Percentiles rank a stretch among this genome's conserved stretches.
Conservation (phyloP, 2,797 vertebrate species). For the Hippoglossus hippoglossus region DNA sequence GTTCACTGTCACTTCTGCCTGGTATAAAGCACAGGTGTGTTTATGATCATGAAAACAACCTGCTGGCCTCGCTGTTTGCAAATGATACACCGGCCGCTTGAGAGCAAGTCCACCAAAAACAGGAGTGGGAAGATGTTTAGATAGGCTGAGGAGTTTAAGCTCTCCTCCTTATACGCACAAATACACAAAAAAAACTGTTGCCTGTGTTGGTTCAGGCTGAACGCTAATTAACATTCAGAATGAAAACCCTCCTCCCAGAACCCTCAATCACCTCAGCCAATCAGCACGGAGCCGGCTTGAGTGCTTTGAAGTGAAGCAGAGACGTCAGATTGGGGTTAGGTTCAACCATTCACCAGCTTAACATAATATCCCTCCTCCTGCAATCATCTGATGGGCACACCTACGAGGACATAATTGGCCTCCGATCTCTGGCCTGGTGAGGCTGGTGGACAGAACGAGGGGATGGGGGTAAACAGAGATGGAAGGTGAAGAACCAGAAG, state of each 20-base stretch:
- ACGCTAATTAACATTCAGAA: constrained; percentile 70
- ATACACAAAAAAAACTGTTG: constrained; percentile 43
- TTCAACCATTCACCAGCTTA: constrained; percentile 78
- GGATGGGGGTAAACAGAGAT: constrained; percentile 28
- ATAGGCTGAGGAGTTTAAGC: constrained; percentile 44
- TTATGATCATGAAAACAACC: constrained; percentile 47
- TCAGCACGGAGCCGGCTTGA: constrained; percentile 63
- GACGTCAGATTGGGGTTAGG: constrained; percentile 71
- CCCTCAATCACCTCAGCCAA: constrained; percentile 67
- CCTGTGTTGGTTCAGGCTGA: constrained; percentile 57
- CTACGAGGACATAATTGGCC: constrained; percentile 76
- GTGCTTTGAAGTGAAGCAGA: constrained; percentile 83
- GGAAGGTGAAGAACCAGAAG: constrained; percentile 28
- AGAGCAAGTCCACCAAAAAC: constrained; percentile 36
- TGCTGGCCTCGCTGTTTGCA: constrained; percentile 15
- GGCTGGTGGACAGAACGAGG: neutral
- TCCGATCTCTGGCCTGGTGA: constrained; percentile 63
- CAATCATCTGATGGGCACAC: constrained; percentile 81
- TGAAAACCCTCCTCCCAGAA: constrained; percentile 54
- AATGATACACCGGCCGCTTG: constrained; percentile 29
- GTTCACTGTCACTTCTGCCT: constrained; percentile 61
- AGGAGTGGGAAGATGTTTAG: constrained; percentile 43
- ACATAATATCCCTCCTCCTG: constrained; percentile 75
- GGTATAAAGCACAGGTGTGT: constrained; percentile 69
- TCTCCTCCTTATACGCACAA: constrained; percentile 21